phyloP scores from a whole-genome alignment of 2,797 vertebrate species.

The Rhinichthys osculus region DNA sequence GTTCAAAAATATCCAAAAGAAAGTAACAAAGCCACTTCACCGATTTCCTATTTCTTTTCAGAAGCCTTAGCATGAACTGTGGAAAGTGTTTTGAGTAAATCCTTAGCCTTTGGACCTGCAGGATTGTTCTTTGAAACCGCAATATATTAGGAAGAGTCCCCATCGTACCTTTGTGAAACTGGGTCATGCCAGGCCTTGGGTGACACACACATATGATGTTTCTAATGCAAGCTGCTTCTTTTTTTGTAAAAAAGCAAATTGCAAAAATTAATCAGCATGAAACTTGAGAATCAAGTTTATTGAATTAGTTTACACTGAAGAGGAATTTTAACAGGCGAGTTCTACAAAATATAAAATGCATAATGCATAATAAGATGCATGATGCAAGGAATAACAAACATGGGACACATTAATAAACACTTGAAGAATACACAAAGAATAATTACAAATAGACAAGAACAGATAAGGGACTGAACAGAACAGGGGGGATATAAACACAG shows the following conservation, averaged over 20 bases:
- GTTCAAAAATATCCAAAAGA: constrained; percentile 43
- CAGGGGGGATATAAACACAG: not conserved
- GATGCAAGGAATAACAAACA: not conserved
- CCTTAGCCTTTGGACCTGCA: constrained; percentile 56
- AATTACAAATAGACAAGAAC: not conserved
- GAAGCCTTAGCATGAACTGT: constrained; percentile 10
- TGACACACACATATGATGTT: constrained; percentile 51
- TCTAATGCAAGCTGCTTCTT: constrained; percentile 47
- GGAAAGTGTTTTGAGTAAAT: constrained; percentile 55
- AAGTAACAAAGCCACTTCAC: constrained; percentile 21
- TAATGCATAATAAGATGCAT: not conserved
- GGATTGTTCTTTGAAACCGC: constrained; percentile 54
- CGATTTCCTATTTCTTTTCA: constrained; percentile 51
- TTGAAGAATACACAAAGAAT: not conserved
- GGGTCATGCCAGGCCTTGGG: constrained; percentile 62
- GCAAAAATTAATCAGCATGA: constrained; percentile 34
- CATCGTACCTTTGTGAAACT: constrained; percentile 55
- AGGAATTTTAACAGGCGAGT: not conserved
- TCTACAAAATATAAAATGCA: no score
- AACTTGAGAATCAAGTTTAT: constrained; percentile 10
- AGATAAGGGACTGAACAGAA: not conserved
- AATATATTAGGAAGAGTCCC: constrained; percentile 55
- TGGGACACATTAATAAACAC: not conserved
- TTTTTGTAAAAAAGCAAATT: constrained; percentile 30
- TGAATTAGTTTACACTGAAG: constrained; percentile 1